Evolutionary conservation across 2,113 vertebrate species (phyloP).

Genomic region (Conger conger): DNA sequence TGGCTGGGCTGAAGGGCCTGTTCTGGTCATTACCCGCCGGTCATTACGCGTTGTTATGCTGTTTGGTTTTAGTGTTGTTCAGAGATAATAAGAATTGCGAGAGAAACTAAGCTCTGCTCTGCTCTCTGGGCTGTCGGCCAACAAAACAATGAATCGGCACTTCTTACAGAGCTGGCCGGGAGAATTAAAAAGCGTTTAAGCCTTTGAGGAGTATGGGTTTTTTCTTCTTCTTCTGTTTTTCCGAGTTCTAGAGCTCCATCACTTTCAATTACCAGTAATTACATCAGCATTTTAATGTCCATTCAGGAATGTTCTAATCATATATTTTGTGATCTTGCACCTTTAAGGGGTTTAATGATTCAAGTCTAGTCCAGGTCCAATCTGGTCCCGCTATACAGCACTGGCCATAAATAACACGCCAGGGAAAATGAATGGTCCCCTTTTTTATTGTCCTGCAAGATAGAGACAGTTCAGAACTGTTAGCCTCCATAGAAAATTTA

Average conservation of each 20-base stretch:
- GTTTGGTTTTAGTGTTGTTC: not conserved
- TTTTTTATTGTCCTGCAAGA: slow-evolving; percentile 19
- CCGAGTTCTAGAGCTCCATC: too few relatives aligned
- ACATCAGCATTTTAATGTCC: too few relatives aligned
- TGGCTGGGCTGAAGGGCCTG: too few relatives aligned
- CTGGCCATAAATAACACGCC: not conserved
- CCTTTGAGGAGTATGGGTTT: too few relatives aligned
- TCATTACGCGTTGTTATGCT: too few relatives aligned
- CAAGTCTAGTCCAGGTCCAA: not conserved
- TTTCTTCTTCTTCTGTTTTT: too few relatives aligned
- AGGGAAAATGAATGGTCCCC: slow-evolving; percentile 5
- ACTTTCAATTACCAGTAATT: too few relatives aligned
- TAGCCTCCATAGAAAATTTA: slow-evolving; percentile 1
- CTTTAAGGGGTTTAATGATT: too few relatives aligned
- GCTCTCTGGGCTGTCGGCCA: not conserved
- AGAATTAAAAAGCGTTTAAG: slow-evolving; percentile 20
- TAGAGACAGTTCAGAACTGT: not conserved
- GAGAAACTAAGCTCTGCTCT: not conserved
- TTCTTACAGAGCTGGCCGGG: not conserved
- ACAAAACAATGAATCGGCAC: slow-evolving; percentile 9
- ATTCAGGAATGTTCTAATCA: too few relatives aligned
- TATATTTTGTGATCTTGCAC: not conserved
- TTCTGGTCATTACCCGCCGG: too few relatives aligned
- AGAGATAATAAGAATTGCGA: not conserved
- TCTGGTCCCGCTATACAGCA: not conserved